Evolutionary conservation across 2,113 vertebrate species (phyloP).

Genomic region (Seriola rivoliana): DNA sequence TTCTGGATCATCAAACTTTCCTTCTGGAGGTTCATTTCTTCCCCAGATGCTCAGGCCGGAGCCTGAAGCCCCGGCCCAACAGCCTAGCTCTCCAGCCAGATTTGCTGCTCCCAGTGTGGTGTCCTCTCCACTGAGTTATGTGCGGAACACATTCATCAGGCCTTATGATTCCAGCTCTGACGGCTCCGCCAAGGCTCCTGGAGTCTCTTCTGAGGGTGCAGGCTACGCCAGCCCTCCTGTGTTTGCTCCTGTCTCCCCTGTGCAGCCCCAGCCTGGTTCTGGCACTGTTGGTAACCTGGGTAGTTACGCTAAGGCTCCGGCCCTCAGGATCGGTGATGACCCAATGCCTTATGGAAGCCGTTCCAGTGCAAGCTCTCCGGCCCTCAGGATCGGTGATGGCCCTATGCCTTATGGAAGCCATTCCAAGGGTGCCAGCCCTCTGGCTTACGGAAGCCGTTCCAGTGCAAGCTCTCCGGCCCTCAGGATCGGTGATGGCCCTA

Average conservation of each 20-base stretch:
- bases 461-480: background rate
- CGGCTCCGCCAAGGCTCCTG: background rate
- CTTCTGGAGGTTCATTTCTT: background rate
- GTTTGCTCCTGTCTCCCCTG: too few relatives aligned
- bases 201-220: background rate
- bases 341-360: too few relatives aligned
- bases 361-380: background rate
- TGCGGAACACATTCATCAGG: background rate
- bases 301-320: background rate
- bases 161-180: background rate
- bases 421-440: too few relatives aligned
- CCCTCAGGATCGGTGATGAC: too few relatives aligned
- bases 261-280: background rate
- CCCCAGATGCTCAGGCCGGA: background rate
- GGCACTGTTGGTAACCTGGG: too few relatives aligned
- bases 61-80: background rate
- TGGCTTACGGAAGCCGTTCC: too few relatives aligned
- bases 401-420: too few relatives aligned
- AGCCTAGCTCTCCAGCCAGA: background rate
- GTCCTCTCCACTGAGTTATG: background rate
- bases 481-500: accelerated
- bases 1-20: background rate
- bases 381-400: too few relatives aligned
- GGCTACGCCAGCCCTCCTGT: too few relatives aligned
- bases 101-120: background rate